phyloP scores from a whole-genome alignment of 2,113 vertebrate species.

The Octodon degus region DNA sequence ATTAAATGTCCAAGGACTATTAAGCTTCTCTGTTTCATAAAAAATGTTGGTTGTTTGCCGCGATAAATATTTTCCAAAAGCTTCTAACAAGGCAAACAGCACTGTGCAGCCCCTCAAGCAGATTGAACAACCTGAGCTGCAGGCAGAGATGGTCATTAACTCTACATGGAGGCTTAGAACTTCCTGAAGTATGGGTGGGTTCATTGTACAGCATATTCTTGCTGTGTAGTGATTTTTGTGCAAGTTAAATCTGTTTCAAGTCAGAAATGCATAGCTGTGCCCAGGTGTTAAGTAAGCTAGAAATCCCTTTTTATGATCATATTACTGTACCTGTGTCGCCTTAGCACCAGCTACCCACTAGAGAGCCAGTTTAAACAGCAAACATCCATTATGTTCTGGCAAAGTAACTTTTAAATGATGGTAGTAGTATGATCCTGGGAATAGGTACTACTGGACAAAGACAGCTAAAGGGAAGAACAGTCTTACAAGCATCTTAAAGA shows the following conservation, averaged over 20 bases:
- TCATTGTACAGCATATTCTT: slow-evolving; percentile 25
- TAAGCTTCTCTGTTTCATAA: slow-evolving; percentile 9
- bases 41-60: not conserved
- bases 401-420: not conserved
- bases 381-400: not conserved
- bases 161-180: not conserved
- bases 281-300: not conserved
- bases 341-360: not conserved
- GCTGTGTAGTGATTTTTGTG: slow-evolving; percentile 33
- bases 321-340: not conserved
- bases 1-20: not conserved
- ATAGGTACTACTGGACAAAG: not conserved
- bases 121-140: not conserved
- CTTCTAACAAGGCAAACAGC: not conserved
- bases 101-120: not conserved
- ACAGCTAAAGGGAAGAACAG: not conserved
- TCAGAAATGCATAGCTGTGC: not conserved
- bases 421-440: not conserved
- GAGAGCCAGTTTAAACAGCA: not conserved
- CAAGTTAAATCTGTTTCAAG: slow-evolving; percentile 43
- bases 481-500: not conserved
- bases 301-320: slow-evolving; percentile 40
- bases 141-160: not conserved
- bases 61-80: not conserved
- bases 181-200: not conserved